Base-by-base conservation (phyloP, 2,888 invertebrate genomes). In the Anaspis maculata region DNA sequence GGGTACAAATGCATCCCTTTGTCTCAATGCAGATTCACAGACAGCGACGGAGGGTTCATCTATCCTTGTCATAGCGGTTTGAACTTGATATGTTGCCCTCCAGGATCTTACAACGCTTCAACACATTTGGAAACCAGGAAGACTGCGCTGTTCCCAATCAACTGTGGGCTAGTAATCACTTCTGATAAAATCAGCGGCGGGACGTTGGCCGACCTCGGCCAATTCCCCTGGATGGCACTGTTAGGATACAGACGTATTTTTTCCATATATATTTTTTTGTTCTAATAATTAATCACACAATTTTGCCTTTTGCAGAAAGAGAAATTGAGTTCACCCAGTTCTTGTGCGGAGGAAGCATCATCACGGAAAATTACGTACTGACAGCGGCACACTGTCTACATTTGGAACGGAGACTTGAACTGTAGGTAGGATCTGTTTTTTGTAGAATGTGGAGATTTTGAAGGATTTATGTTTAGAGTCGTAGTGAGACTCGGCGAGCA, bases 401-500 rank as follows among this genome's bases (percentile, higher is more conserved):
- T 2, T 33, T 49, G 21, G 44, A 51, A 12, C 43, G 67, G 22
- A 56, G 39, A 36, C 29, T 39, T 11, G 46, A 26, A 14, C 25
- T 61, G 63, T 61, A 54, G 57, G 59, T 59, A 40, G 33, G 39
- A 27, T 11, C 2, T 9, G n/a, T 4, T 24, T 21, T 7, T 25
- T 24, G 2, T 10, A 25, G n/a, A n/a, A n/a, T n/a, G n/a, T n/a
- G n/a, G n/a, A 21, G 9, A 21, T 21, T 6, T 21, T 21, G 21
- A 6, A 9, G 9, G 9, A 24, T 25, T 25, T 9, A 7, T 7
- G 21, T 7, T 7, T 21, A 7, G 21, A 21, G 57, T 69, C 30
- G 72, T 73, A 15, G 72, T 79, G 7, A 69, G 80, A 15, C 61
- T 83, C 19, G 82, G 82, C 2, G 82, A 81, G 41, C 72, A 77